A percentile compares a stretch with the other conserved stretches of the same genome.
phyloP scores from a whole-genome alignment of 2,888 invertebrate genomes.

The Exephanes ischioxanthus region DNA sequence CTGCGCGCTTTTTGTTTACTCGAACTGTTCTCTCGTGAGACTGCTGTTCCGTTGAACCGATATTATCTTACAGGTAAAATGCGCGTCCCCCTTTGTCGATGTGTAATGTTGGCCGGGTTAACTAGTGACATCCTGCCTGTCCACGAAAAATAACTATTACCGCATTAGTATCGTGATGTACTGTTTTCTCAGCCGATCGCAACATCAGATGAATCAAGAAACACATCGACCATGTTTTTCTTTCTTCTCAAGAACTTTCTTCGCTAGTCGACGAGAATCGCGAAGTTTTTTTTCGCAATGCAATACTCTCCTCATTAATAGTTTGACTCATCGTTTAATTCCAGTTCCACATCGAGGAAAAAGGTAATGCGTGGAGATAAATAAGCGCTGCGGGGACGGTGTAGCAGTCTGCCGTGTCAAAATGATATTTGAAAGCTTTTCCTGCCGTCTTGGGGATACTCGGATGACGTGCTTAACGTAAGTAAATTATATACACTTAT shows the following conservation, averaged over 20 bases:
- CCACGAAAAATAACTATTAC: too few species aligned
- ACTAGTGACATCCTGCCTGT: too few species aligned
- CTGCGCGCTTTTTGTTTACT: too few species aligned
- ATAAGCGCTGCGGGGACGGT: background rate
- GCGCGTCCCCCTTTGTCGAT: too few species aligned
- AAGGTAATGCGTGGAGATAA: background rate
- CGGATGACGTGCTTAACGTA: conserved; percentile 8
- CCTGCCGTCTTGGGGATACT: conserved; percentile 6
- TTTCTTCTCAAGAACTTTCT: background rate
- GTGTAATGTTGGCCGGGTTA: too few species aligned
- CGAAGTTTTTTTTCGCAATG: background rate
- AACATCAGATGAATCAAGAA: too few species aligned
- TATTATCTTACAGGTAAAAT: too few species aligned
- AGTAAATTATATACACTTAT: background rate
- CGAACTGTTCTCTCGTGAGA: too few species aligned
- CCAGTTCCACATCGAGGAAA: background rate
- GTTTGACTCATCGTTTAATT: conserved; percentile 5
- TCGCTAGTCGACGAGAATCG: background rate
- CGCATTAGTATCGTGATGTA: too few species aligned
- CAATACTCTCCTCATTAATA: background rate
- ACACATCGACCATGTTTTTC: too few species aligned
- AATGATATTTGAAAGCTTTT: conserved; percentile 18
- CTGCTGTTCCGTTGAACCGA: too few species aligned
- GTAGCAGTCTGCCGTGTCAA: background rate
- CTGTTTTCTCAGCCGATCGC: too few species aligned